Evolutionary conservation across 1,140 invertebrate genomes (phyloP).

Genomic region (Drosophila miranda): DNA sequence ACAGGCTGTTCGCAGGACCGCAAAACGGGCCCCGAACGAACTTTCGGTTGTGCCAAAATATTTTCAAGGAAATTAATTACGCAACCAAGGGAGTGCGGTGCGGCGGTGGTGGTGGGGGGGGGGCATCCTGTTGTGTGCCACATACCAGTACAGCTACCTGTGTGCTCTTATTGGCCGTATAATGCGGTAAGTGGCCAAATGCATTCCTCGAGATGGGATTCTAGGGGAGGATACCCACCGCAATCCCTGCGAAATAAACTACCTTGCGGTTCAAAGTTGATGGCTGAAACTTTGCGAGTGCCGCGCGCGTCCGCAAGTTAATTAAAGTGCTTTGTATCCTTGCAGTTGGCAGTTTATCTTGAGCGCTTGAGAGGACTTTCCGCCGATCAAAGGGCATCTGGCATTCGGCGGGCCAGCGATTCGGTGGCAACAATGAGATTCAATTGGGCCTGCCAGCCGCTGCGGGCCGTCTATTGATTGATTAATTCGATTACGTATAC

Average conservation of each 20-base stretch:
- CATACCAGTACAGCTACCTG: slow-evolving; percentile 9
- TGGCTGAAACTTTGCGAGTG: slow-evolving; percentile 69
- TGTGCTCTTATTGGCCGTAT: slow-evolving; percentile 68
- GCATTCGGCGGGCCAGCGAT: background rate
- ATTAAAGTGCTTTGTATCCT: slow-evolving; percentile 75
- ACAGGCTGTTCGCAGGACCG: slow-evolving; percentile 17
- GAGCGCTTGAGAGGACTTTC: no score
- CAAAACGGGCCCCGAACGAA: slow-evolving; percentile 20
- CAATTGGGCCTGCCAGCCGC: background rate
- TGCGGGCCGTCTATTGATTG: background rate
- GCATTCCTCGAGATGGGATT: slow-evolving; percentile 47
- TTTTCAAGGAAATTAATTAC: slow-evolving; percentile 74
- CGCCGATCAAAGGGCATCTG: no score
- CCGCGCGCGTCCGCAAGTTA: slow-evolving; percentile 71
- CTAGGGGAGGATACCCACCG: slow-evolving; percentile 15
- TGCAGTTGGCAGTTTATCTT: slow-evolving; percentile 43
- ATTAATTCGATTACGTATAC: slow-evolving; percentile 40
- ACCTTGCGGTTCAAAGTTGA: slow-evolving; percentile 80
- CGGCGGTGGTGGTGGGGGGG: background rate
- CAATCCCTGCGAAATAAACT: slow-evolving; percentile 74
- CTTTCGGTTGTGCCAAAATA: slow-evolving; percentile 44
- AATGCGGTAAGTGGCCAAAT: slow-evolving; percentile 56
- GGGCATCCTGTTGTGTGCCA: slow-evolving; percentile 9
- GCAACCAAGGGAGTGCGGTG: background rate
- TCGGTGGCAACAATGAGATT: background rate